These are phyloP conservation scores for Hippocampus mohnikei DNA, from an alignment of 2,113 vertebrate genomes.

Conservation along the genomic window DNA sequence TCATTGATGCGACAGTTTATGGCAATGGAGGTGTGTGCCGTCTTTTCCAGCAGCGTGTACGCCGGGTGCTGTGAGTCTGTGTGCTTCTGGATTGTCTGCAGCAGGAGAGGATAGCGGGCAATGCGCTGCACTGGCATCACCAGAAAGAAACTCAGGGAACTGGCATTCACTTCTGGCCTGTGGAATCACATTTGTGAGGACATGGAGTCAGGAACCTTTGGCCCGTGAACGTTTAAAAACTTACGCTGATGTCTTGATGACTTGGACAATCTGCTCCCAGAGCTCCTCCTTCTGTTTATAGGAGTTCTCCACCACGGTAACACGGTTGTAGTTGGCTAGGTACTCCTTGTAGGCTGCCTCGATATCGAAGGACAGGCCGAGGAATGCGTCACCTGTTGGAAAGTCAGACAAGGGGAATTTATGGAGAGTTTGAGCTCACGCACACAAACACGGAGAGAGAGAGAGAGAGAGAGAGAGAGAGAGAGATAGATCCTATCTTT, in stretches of 20 bases:
- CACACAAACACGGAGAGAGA: too few relatives aligned
- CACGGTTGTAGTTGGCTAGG: conserved; percentile 80
- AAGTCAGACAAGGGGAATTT: background rate
- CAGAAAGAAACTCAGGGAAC: conserved; percentile 88
- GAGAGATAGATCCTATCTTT: too few relatives aligned
- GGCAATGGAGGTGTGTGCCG: conserved; percentile 74
- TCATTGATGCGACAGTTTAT: conserved; percentile 91
- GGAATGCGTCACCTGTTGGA: conserved; percentile 80
- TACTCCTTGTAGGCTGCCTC: conserved; percentile 85
- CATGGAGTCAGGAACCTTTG: background rate
- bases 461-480: too few relatives aligned
- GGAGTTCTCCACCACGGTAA: conserved; percentile 77
- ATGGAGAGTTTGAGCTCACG: background rate
- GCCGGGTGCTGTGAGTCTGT: conserved; percentile 66
- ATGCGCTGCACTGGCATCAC: conserved; percentile 92
- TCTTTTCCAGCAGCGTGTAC: conserved; percentile 72
- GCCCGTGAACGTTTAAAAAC: conserved; percentile 46
- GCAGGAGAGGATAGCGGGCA: conserved; percentile 87
- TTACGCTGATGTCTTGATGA: conserved; percentile 79
- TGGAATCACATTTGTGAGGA: background rate
- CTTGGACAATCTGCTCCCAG: conserved; percentile 75
- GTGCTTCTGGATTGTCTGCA: conserved; percentile 91
- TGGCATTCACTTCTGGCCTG: conserved; percentile 82
- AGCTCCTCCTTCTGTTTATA: conserved; percentile 82
- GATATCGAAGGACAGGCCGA: conserved; percentile 82